phyloP scores from a whole-genome alignment of 2,113 vertebrate species.

The Hyperopisus bebe region DNA sequence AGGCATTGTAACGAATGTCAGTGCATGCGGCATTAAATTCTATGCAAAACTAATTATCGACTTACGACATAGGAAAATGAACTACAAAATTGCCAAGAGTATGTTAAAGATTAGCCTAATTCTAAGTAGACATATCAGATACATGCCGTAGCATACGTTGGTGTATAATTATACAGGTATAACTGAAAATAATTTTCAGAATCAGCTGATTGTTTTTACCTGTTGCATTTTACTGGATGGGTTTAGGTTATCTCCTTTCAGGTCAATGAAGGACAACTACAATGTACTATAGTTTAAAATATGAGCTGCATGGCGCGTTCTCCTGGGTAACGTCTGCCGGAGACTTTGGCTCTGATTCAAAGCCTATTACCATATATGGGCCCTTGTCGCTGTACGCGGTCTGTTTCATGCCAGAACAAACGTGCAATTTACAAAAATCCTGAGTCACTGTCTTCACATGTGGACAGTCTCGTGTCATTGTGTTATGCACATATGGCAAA shows the following conservation, averaged over 20 bases:
- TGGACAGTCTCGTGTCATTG: not conserved
- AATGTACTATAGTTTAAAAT: not conserved
- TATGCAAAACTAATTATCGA: not conserved
- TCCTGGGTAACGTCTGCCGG: not conserved
- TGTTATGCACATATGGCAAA: not conserved
- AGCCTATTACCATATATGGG: not conserved
- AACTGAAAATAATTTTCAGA: not conserved
- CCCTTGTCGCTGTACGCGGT: not conserved
- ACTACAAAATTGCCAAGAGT: not conserved
- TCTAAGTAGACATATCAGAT: not conserved
- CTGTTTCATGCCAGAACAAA: not conserved
- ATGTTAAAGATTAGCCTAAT: not conserved
- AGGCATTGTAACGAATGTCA: not conserved
- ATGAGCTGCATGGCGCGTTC: not conserved
- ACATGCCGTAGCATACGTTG: not conserved
- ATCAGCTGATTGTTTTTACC: not conserved
- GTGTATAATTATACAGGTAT: not conserved
- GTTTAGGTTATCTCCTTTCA: not conserved
- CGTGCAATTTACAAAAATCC: not conserved
- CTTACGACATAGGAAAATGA: not conserved
- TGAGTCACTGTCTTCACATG: not conserved
- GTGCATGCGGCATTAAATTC: not conserved
- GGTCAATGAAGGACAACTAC: not conserved
- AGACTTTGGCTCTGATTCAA: not conserved
- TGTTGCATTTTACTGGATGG: not conserved